Conservation (phyloP, 2,888 invertebrate genomes). For the Schizaphis graminum region DNA sequence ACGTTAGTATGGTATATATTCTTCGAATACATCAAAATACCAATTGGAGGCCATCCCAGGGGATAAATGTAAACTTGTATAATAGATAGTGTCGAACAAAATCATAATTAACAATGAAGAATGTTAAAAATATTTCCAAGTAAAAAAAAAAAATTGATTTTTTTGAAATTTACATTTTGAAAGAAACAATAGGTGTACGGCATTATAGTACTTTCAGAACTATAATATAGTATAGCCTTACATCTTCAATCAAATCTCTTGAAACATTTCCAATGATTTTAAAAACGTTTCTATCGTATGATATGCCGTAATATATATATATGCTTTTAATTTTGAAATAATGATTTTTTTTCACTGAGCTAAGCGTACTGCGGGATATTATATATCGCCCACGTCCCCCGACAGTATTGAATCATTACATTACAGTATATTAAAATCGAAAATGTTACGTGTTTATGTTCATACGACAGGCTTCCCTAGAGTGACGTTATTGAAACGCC, state of each 20-base stretch:
- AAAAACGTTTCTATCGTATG: neutral
- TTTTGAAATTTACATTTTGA: neutral
- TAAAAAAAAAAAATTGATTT: neutral
- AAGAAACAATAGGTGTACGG: neutral
- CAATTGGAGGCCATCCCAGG: slow-evolving; percentile 22
- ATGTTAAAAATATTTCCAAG: neutral
- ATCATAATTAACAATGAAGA: neutral
- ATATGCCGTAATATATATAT: neutral
- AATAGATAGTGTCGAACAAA: neutral
- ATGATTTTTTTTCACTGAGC: neutral
- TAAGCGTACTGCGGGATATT: neutral
- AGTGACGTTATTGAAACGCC: neutral
- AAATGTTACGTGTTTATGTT: neutral
- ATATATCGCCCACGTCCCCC: neutral
- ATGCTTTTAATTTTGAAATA: neutral
- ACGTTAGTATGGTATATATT: neutral
- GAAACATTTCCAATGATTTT: neutral
- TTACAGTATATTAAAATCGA: slow-evolving; percentile 32
- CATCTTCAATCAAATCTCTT: neutral
- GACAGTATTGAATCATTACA: neutral
- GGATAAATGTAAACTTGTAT: neutral
- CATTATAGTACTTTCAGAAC: neutral
- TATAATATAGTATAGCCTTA: neutral
- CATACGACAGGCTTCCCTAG: neutral
- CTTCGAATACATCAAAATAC: neutral